phyloP scores from a whole-genome alignment of 2,113 vertebrate genomes.

The Sinocyclocheilus maitianheensis region DNA sequence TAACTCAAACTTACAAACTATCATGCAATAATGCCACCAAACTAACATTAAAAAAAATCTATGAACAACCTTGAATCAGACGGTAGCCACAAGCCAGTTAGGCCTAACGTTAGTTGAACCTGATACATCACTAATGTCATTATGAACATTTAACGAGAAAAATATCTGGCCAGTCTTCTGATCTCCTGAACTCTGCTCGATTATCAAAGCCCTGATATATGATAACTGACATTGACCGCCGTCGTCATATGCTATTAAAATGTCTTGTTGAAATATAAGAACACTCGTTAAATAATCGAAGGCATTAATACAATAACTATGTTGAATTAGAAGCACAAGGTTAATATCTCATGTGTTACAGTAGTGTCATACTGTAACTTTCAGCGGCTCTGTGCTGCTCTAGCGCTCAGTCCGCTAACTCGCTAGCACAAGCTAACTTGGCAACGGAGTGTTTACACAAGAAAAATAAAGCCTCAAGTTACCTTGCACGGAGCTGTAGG shows the following conservation, averaged over 20 bases:
- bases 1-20: neutral
- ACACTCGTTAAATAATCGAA: neutral
- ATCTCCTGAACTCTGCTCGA: neutral
- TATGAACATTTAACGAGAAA: neutral
- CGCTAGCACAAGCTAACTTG: slow-evolving; percentile 13
- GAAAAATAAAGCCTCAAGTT: neutral
- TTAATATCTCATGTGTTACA: neutral
- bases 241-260: neutral
- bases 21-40: neutral
- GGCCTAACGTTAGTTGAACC: neutral
- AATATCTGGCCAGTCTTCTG: neutral
- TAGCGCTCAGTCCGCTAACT: slow-evolving; percentile 12
- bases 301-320: neutral
- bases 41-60: neutral
- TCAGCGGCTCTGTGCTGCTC: neutral
- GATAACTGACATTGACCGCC: neutral
- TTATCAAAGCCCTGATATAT: neutral
- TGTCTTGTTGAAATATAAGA: neutral
- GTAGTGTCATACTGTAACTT: neutral
- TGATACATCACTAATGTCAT: neutral
- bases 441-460: neutral
- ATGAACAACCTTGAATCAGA: slow-evolving; percentile 22
- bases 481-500: slow-evolving; percentile 55
- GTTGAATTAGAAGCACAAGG: neutral
- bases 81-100: neutral